Base-by-base conservation (phyloP, 2,797 vertebrate species). In the Morus bassanus region DNA sequence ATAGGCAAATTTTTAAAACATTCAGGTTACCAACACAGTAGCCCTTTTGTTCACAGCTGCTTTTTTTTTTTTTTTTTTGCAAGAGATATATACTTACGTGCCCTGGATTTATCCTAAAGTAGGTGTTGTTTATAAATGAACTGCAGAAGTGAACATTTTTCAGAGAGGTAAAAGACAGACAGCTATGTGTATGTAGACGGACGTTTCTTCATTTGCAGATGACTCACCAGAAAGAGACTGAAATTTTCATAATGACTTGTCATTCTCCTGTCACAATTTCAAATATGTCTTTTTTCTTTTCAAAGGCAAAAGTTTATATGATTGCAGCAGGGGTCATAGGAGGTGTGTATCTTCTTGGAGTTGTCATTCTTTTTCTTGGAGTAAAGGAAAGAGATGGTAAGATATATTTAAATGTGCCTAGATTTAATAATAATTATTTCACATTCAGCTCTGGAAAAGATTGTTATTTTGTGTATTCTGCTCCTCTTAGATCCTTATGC, bases 321-420 rank as follows among this genome's bases (percentile, higher is more conserved):
- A 98, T 99, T 22, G 99, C 99, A 54, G 99, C 99, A 1, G 98
- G 98, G 0, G 98, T 98, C 85, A 98, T 99, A 53, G 99, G 98
- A 63, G 96, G 98, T 67, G 98, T 99, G 39, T 99, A 99, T 84
- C 97, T 99, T 11, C 94, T 99, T 94, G 99, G 99, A 97, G 98
- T 98, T 1, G 13, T 98, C 53, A 95, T 99, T 91, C 99, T 99
- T 98, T 98, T 98, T 96, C 93, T 99, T 22, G 99, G 99, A 89
- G 99, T 99, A 85, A 99, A 98, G 97, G 99, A 99, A 98, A 98
- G 91, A 98, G 98, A 99, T 45, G 99, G 99, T 99, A 96, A 98
- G 98, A 91, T 75, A 15, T 22, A 19, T 86, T 86, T 83, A 77
- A 89, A 53, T 65, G 45, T 50, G 31, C 39, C 37, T 72, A 24